Evolutionary conservation across 2,113 vertebrate species (phyloP), one percentile per base, ranked within the genome.

Genomic region (Seriola dumerili): DNA sequence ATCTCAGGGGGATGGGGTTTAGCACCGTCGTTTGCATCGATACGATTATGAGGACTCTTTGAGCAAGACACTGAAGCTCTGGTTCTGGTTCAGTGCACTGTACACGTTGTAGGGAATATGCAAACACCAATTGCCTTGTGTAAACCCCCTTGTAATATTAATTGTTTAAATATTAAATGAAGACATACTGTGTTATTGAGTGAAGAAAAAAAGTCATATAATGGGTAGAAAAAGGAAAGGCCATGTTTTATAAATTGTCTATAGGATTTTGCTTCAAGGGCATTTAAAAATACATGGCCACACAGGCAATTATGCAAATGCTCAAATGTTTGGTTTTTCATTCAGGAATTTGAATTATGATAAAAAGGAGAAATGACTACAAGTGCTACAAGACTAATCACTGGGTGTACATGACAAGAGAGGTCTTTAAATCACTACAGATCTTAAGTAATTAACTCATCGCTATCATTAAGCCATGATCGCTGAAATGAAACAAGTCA

Each of bases 381-480:
- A 76, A 32, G 64, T 10, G 75, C 46, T 55, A 10, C 14, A 21
- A 76, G 65, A 89, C 67, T 72, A 87, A 89, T 91, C 58, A 75
- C 71, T 40, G 59, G 48, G 32, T 36, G 25, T 71, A 79, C 25
- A 74, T 65, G 75, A 80, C 50, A 69, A 64, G 73, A 86, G 76
- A 59, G 83, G 87, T 78, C 76, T 87, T 86, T 90, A 81, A 91
- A 92, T 92, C 84, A 77, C 17, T 25, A 23, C 59, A 83, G 72
- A 88, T 90, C 67, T 77, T 71, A 66, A 88, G 78, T 84, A 90
- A 93, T 92, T 90, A 94, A 85, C 72, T 89, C 71, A 89, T 90
- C 32, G 38, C 81, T 74, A 81, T 93, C 90, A 91, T 92, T 92
- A 90, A 76, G 86, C 79, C 38, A 55, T 34, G 72, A 88, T 79